Base-by-base conservation (phyloP, 2,797 vertebrate genomes). In the Oceanodroma leucorhoa region DNA sequence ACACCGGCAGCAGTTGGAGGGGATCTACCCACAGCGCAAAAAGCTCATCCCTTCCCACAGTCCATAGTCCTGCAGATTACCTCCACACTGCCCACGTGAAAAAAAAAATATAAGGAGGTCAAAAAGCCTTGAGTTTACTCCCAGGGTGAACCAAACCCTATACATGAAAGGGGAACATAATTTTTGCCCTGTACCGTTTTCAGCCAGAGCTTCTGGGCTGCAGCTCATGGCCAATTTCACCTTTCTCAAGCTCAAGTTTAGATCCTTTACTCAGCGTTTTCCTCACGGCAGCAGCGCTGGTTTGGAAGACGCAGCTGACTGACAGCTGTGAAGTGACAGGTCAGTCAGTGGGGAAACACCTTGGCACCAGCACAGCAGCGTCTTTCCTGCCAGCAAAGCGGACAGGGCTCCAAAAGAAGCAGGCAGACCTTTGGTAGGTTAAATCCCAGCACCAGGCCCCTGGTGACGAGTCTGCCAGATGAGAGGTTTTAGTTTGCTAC, bases 111-210 rank as follows among this genome's bases (percentile, higher is more conserved):
- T 16, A 57, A 34, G n/a, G 34, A 62, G 19, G 29, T 54, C 13
- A 58, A 58, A 73, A 54, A 54, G 34, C 46, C 64, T 60, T 1
- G 0, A 34, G 14, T 23, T 43, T 34, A 21, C 7, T 14, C 29
- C 16, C 21, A 51, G 29, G 11, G 36, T 50, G 19, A 66, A 53
- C 7, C 51, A 75, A 58, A 69, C 9, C 6, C 26, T 57, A 5
- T 0, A 16, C 0, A 0, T 26, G 40, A 81, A 70, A 76, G 30
- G 23, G 2, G 14, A 36, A 7, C 16, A 57, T 48, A 2, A 24
- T 14, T 55, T 64, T 67, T 71, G 34, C n/a, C 13, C 53, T 9
- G 17, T 41, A 29, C 20, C 2, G 1, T 66, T 62, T 34, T n/a
- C 64, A 61, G 54, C 4, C 22, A n/a, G 64, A 61, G 65, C 48